A percentile compares a stretch with the other conserved stretches of the same genome.
Evolutionary conservation across 2,797 vertebrate genomes (phyloP).

Genomic region (Rhodeus uyekii): DNA sequence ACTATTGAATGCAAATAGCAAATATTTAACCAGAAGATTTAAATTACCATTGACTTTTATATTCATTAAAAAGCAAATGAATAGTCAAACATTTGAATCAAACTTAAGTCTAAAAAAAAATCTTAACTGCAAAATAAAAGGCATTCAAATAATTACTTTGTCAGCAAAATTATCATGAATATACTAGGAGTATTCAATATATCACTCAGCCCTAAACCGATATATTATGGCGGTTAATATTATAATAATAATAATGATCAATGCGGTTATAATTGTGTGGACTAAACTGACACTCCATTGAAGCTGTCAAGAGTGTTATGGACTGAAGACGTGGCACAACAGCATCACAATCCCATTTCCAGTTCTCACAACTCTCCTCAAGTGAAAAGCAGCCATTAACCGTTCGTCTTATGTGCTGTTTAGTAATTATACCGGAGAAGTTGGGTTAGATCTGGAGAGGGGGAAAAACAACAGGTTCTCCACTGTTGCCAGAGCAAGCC

Average conservation of each 20-base stretch:
- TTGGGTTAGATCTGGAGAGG: constrained; percentile 17
- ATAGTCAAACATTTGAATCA: too few relatives aligned
- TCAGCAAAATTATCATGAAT: not conserved
- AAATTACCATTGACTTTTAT: too few relatives aligned
- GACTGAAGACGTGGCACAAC: not conserved
- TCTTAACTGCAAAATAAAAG: not conserved
- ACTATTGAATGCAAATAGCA: not conserved
- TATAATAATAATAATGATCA: not conserved
- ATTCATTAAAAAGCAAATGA: too few relatives aligned
- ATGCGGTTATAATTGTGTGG: not conserved
- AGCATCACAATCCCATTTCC: not conserved
- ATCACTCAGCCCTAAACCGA: not conserved
- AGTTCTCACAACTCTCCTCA: not conserved
- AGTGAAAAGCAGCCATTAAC: constrained; percentile 26
- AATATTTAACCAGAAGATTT: too few relatives aligned
- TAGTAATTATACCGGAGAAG: constrained; percentile 54
- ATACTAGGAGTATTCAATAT: not conserved
- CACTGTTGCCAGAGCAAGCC: constrained; percentile 10
- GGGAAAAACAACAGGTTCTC: not conserved
- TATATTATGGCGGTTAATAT: not conserved
- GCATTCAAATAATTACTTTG: not conserved
- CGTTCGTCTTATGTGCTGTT: constrained; percentile 65
- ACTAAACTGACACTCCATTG: not conserved
- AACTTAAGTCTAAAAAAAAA: too few relatives aligned
- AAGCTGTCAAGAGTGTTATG: constrained; percentile 5